Evolutionary conservation across 1,140 invertebrate genomes (phyloP).

Genomic region (Trinorchestia longiramus): DNA sequence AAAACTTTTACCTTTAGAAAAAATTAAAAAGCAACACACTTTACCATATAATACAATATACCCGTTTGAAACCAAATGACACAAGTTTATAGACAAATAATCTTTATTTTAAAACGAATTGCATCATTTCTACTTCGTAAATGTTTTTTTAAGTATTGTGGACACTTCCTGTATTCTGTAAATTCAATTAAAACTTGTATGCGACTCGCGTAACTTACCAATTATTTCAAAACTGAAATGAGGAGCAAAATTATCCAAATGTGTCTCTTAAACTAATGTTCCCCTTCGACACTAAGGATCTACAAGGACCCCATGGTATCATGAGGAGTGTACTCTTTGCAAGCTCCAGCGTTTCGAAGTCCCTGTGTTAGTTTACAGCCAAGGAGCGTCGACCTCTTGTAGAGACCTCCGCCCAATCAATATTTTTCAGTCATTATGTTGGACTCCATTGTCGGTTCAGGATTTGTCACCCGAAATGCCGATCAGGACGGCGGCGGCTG

Average conservation of each 20-base stretch:
- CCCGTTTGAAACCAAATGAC: background rate
- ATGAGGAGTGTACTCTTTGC: background rate
- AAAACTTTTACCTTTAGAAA: too few relatives aligned
- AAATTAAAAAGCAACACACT: too few relatives aligned
- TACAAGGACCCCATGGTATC: background rate
- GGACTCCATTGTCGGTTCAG: background rate
- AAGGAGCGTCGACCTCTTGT: slow-evolving; percentile 17
- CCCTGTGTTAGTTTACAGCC: background rate
- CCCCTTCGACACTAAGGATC: background rate
- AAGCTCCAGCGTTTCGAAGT: background rate
- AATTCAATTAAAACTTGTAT: background rate
- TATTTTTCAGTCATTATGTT: slow-evolving; percentile 4
- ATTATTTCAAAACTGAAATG: background rate
- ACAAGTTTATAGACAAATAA: background rate
- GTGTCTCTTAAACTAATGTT: background rate
- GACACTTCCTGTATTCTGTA: background rate
- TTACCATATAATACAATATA: background rate
- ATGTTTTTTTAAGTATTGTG: background rate
- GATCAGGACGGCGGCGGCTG: background rate
- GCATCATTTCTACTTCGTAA: background rate
- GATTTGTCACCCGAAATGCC: slow-evolving; percentile 22
- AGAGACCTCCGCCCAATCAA: slow-evolving; percentile 21
- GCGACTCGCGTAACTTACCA: background rate
- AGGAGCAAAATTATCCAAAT: background rate
- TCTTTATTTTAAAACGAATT: background rate